Percentiles rank a stretch among this genome's conserved stretches.
phyloP scores from a whole-genome alignment of 2,113 vertebrate species.

The Podiceps cristatus region DNA sequence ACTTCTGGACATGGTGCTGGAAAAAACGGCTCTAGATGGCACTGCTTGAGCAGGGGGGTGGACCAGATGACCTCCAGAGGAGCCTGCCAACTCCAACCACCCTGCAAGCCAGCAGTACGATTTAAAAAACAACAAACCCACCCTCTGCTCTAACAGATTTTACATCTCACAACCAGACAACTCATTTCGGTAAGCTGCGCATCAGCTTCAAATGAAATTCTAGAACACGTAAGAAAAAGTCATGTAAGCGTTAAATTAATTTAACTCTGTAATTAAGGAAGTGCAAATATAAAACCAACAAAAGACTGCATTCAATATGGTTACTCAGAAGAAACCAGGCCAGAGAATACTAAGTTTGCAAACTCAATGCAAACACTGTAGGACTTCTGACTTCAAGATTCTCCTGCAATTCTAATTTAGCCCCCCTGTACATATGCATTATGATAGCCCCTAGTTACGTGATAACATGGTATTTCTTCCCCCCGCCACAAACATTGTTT shows the following conservation, averaged over 20 bases:
- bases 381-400: neutral
- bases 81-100: neutral
- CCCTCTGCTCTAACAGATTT: neutral
- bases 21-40: neutral
- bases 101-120: neutral
- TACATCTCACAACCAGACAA: neutral
- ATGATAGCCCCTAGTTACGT: neutral
- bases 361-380: neutral
- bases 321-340: neutral
- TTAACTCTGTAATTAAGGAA: conserved; percentile 2
- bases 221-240: neutral
- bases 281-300: neutral
- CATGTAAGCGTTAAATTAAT: neutral
- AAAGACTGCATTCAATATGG: neutral
- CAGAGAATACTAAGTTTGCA: neutral
- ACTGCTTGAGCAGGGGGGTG: neutral
- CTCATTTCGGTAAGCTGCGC: neutral
- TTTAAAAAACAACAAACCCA: neutral
- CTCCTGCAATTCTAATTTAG: neutral
- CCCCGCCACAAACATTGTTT: too few species aligned
- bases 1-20: neutral
- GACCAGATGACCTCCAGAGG: neutral
- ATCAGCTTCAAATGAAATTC: neutral
- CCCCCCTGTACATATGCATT: accelerated
- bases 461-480: neutral